These are phyloP conservation scores for Drosophila willistoni DNA, from an alignment of 1,140 invertebrate species.

Conservation along the genomic window DNA sequence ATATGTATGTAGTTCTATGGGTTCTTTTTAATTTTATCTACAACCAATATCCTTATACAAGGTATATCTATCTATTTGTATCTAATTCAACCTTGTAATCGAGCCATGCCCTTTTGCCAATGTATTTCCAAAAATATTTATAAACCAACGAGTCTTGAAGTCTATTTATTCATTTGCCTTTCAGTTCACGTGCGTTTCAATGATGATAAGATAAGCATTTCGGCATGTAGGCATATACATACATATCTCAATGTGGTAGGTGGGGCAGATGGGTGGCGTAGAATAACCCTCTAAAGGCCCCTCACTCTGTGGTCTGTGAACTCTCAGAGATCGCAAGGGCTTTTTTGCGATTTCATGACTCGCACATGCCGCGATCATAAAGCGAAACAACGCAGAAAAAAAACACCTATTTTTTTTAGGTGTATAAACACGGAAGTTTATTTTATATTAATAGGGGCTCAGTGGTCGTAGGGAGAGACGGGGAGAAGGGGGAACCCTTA, in stretches of 20 bases:
- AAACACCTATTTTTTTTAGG: neutral
- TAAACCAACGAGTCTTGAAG: neutral
- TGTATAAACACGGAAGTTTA: conserved; percentile 39
- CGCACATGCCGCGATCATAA: conserved; percentile 47
- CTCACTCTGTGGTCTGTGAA: conserved; percentile 37
- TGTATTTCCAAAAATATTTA: neutral
- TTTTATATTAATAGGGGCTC: conserved; percentile 15
- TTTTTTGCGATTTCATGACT: conserved; percentile 33
- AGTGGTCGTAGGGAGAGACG: too few relatives aligned
- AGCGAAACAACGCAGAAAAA: conserved; percentile 31
- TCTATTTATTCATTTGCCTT: conserved; percentile 33
- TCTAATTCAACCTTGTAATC: neutral
- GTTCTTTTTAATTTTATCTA: neutral
- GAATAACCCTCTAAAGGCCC: neutral
- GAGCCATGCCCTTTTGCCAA: neutral
- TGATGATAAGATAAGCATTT: conserved; percentile 65
- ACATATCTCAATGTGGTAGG: neutral
- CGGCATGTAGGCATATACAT: neutral
- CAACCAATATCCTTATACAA: too few relatives aligned
- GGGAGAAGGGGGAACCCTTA: conserved; percentile 12
- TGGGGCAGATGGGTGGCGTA: neutral
- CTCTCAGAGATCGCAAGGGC: conserved; percentile 48
- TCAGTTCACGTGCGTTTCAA: conserved; percentile 64
- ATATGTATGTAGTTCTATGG: too few relatives aligned
- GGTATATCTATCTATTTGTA: neutral